Conservation (phyloP, 2,113 vertebrate species). For the Heterochromis multidens region DNA sequence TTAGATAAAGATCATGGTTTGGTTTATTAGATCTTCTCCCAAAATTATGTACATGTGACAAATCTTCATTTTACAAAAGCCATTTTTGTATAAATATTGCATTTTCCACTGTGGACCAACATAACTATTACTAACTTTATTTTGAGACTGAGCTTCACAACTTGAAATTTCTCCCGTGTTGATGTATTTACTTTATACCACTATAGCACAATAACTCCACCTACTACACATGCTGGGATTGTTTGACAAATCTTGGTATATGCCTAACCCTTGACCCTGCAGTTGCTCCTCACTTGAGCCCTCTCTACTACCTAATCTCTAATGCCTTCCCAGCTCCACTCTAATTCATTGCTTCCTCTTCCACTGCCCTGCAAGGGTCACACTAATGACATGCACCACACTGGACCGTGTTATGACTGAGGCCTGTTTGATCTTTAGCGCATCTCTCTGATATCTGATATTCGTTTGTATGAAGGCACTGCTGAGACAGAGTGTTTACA, state of each 20-base stretch:
- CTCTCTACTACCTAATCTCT: slow-evolving; percentile 72
- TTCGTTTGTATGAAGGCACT: slow-evolving; percentile 14
- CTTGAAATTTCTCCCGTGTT: not conserved
- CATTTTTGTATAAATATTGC: too few species aligned
- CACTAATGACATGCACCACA: slow-evolving; percentile 37
- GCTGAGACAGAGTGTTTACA: not conserved
- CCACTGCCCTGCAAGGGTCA: slow-evolving; percentile 61
- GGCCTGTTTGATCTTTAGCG: slow-evolving; percentile 55
- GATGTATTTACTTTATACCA: not conserved
- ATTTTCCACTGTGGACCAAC: not conserved
- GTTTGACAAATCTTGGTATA: slow-evolving; percentile 70
- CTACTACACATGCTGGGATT: slow-evolving; percentile 49
- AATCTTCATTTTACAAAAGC: too few species aligned
- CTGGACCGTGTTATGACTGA: slow-evolving; percentile 43
- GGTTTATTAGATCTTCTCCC: too few species aligned
- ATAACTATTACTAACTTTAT: not conserved
- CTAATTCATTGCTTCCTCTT: slow-evolving; percentile 75
- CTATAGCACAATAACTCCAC: slow-evolving; percentile 1
- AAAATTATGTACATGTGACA: too few species aligned
- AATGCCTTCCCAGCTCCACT: slow-evolving; percentile 70
- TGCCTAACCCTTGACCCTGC: slow-evolving; percentile 64
- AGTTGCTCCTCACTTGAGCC: slow-evolving; percentile 58
- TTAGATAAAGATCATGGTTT: too few species aligned
- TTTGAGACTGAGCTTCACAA: not conserved
- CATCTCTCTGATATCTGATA: slow-evolving; percentile 20